Base-by-base conservation (phyloP, 2,888 invertebrate genomes). In the Oxystoma pomonae region DNA sequence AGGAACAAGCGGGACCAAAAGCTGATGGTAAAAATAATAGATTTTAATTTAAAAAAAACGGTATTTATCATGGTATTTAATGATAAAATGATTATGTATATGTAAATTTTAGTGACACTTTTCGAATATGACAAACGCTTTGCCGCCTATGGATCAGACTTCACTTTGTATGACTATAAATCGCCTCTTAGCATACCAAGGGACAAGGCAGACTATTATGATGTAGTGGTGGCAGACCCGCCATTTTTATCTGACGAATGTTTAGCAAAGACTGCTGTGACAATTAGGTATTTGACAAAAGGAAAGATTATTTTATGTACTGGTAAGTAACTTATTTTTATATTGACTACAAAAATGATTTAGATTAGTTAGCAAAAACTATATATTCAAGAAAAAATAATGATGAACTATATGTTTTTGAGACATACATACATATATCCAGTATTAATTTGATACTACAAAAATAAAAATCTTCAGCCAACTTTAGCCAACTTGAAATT, bases 231-330 rank as follows among this genome's bases (percentile, higher is more conserved):
- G 60, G 94, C 91, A 0, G 98, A 98, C 81, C 98, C 98, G 1
- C 98, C 98, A 0, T 98, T 97, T 80, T 83, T 98, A 1, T 91
- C 96, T 0, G 90, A 94, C 70, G 97, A 97, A 77, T 98, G 98
- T 79, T 83, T 97, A 57, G 84, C 86, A 0, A 96, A 96, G 82
- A 90, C 90, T 0, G 86, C 92, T 0, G 81, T 87, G 63, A 94
- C 94, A 0, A 86, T 96, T 1, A 88, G 87, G 70, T 86, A 87
- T 71, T 77, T 98, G 0, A 68, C 77, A 17, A 91, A 89, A 76
- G 84, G 86, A 9, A 90, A 90, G 76, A 86, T 96, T 21, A 85
- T 96, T 1, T 82, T 98, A 5, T 97, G 96, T 74, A 96, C 97
- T 57, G 96, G 94, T 85, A 79, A 69, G 62, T 69, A 60, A 61